Evolutionary conservation across 2,888 invertebrate genomes (phyloP).

Genomic region (Ligdia adustata): DNA sequence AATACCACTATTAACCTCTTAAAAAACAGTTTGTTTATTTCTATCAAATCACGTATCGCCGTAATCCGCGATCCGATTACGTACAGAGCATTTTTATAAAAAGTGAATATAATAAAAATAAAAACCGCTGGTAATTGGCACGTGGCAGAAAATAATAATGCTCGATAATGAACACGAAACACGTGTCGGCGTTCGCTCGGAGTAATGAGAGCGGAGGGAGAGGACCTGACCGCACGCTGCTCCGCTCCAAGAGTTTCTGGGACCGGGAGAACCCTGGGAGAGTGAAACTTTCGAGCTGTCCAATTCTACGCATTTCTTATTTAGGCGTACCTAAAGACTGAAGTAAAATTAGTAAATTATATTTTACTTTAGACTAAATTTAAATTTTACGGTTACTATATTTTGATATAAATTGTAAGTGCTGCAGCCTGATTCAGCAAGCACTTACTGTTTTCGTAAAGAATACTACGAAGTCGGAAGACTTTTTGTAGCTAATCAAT

Average conservation of each 20-base stretch:
- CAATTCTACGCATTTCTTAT: no score
- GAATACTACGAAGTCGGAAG: no score
- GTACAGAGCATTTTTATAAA: conserved; percentile 39
- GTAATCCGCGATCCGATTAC: conserved; percentile 74
- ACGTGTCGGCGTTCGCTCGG: conserved; percentile 57
- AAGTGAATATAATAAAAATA: conserved; percentile 54
- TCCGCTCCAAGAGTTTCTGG: no score
- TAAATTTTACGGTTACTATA: no score
- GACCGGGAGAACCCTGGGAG: neutral
- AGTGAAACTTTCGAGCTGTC: no score
- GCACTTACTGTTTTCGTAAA: no score
- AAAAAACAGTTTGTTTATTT: conserved; percentile 74
- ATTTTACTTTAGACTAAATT: no score
- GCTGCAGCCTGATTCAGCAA: no score
- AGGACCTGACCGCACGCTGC: conserved; percentile 24
- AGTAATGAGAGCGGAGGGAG: conserved; percentile 31
- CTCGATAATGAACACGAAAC: conserved; percentile 70
- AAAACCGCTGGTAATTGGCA: conserved; percentile 68
- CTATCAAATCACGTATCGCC: conserved; percentile 71
- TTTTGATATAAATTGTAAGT: no score
- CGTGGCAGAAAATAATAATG: conserved; percentile 80
- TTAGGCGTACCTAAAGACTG: no score
- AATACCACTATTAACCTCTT: conserved; percentile 65
- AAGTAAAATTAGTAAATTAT: no score
- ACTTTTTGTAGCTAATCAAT: no score